Evolutionary conservation across 1,140 invertebrate species (phyloP), one percentile per base, ranked within the genome.

Genomic region (Conus ventricosus): DNA sequence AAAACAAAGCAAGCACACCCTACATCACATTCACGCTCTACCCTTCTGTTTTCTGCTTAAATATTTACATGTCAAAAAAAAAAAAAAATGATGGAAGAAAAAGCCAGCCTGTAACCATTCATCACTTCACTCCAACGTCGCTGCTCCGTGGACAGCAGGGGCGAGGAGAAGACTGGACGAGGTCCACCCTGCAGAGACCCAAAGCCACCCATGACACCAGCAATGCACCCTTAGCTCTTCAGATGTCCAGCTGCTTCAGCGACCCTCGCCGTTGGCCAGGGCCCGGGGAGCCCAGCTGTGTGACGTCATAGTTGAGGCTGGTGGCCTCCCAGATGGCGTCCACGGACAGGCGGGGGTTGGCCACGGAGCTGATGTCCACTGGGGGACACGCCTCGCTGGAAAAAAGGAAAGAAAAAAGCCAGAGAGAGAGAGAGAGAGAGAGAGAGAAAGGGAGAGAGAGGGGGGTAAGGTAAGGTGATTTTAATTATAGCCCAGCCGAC

Each of bases 251-350:
- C 5, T 82, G 88, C 75, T 90, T 90, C 20, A 90, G 84, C 2
- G 90, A 90, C 20, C 84, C 39, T n/a, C 60, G 54, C 27, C 83
- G 83, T n/a, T 6, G 13, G 67, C 67, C 67, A 4, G 60, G 60
- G 51, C 84, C 82, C 13, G 90, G 90, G 3, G 88, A 88, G 17
- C 89, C 84, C n/a, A 90, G 82, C 81, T 89, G 87, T 15, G 87
- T 90, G 75, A 82, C 86, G 39, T 91, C 89, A 67, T 91, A 90
- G 75, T 88, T 91, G 20, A 91, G 88, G 80, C 89, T 90, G n/a
- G 91, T 92, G 17, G 91, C 91, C 85, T 92, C 91, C 90, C 90
- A 91, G 55, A 92, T 91, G 15, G 91, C 90, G 78, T 91, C 91
- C 51, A 91, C 89, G 25, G 91, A 91, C 6, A 91, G 89, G n/a